A percentile compares a stretch with the other conserved stretches of the same genome.
These are phyloP conservation scores for Monodelphis domestica DNA, from an alignment of 2,797 vertebrate genomes.

Conservation along the genomic window DNA sequence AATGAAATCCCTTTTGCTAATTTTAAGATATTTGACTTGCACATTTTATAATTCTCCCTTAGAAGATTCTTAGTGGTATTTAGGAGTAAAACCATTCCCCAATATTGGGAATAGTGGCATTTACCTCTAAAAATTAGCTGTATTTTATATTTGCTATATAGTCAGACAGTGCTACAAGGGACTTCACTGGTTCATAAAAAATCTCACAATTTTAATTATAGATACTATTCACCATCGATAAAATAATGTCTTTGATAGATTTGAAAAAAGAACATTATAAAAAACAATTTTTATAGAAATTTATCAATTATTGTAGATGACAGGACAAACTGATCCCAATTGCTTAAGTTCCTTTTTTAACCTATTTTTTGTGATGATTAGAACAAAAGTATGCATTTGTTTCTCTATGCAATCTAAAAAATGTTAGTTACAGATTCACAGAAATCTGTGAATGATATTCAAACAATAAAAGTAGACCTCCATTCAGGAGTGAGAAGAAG, in stretches of 20 bases:
- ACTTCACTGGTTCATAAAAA: neutral
- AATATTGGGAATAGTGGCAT: neutral
- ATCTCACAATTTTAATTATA: no score
- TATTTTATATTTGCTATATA: neutral
- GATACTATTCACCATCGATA: no score
- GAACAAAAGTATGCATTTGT: neutral
- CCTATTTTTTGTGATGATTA: neutral
- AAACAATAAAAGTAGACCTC: neutral
- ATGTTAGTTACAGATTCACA: neutral
- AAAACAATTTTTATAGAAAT: no score
- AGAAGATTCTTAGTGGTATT: neutral
- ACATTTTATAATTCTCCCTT: slow-evolving; percentile 31
- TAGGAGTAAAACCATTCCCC: neutral
- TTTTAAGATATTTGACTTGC: slow-evolving; percentile 58
- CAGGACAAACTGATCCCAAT: neutral
- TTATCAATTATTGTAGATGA: neutral
- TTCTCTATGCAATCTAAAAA: neutral
- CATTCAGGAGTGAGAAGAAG: neutral
- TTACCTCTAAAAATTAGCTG: neutral
- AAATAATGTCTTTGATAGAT: no score
- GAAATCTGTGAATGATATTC: neutral
- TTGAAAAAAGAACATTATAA: no score
- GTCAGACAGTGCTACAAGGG: neutral
- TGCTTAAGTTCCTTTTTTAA: neutral
- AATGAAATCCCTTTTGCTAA: slow-evolving; percentile 64